Base-by-base conservation (phyloP, 2,113 vertebrate species). In the Oxyura jamaicensis region DNA sequence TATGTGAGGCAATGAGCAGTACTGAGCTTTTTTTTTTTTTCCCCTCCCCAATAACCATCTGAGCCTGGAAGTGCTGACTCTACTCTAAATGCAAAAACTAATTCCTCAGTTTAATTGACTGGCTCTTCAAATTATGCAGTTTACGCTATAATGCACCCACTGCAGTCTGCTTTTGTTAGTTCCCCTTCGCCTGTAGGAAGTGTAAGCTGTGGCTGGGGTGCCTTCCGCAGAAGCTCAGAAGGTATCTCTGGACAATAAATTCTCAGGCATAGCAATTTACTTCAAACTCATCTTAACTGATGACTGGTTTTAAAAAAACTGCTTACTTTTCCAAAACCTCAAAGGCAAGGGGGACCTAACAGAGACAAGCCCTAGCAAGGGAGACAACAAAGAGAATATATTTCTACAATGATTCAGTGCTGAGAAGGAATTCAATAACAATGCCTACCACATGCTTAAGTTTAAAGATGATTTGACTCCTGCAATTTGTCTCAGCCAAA, bases 91-190 rank as follows among this genome's bases (percentile, higher is more conserved):
- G 4, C 35, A 74, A 44, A 83, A 39, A 3, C 8, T 20, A 58
- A 56, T 83, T 92, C n/a, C 42, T 67, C 31, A 14, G 13, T 90
- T 58, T 81, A 53, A 58, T 1, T 84, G 52, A 36, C 5, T 48
- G 20, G 8, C 21, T 50, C 15, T 67, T 28, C 18, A 36, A 31
- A 77, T 55, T 6, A 35, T 7, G 5, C 10, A 29, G 17, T 20
- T 21, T 62, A n/a, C 1, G 1, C 7, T 53, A 2, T 3, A 29
- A 48, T 3, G 13, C 3, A 16, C 23, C 7, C 44, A 59, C 10
- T 28, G 11, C 20, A 35, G 11, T 8, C 11, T 2, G n/a, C 35
- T 68, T 46, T 41, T 41, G 4, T 19, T 58, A 28, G 11, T 63
- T 65, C 50, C n/a, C 22, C 58, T 75, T 72, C 53, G 44, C 7